A percentile compares a stretch with the other conserved stretches of the same genome.
Conservation (phyloP, 2,888 invertebrate species). For the Sphinx pinastri region DNA sequence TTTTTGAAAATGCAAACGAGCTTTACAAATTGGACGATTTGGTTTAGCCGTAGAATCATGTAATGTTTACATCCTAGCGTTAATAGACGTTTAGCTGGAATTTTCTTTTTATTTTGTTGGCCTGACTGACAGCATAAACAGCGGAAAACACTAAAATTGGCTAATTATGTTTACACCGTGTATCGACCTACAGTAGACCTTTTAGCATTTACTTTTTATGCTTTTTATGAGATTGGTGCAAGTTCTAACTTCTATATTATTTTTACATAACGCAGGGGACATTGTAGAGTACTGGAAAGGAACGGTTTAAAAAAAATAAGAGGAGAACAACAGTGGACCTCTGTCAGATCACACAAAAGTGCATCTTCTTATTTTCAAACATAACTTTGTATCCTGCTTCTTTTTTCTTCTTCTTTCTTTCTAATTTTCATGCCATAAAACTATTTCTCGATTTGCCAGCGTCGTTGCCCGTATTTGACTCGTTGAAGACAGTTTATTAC, state of each 20-base stretch:
- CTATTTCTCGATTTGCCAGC: neutral
- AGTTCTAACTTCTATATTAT: neutral
- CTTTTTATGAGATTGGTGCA: too few species aligned
- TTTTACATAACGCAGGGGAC: too few species aligned
- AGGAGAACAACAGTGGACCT: too few species aligned
- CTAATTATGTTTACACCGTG: conserved; percentile 1
- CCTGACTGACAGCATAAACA: neutral
- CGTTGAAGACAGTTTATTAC: conserved; percentile 9
- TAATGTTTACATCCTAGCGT: neutral
- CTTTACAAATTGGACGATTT: neutral
- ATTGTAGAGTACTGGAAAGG: too few species aligned
- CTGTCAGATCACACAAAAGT: too few species aligned
- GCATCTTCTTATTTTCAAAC: too few species aligned
- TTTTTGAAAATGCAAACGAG: conserved; percentile 16
- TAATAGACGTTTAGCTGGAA: neutral
- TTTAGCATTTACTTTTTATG: neutral
- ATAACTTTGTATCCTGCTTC: too few species aligned
- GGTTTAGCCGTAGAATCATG: neutral
- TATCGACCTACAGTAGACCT: neutral
- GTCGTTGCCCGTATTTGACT: conserved; percentile 5
- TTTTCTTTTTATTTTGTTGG: neutral
- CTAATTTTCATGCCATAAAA: conserved; percentile 9
- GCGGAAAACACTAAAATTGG: conserved; percentile 3
- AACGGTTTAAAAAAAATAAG: too few species aligned
- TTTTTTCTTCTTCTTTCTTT: neutral